Conservation (phyloP, 2,113 vertebrate species). For the Phainopepla nitens region DNA sequence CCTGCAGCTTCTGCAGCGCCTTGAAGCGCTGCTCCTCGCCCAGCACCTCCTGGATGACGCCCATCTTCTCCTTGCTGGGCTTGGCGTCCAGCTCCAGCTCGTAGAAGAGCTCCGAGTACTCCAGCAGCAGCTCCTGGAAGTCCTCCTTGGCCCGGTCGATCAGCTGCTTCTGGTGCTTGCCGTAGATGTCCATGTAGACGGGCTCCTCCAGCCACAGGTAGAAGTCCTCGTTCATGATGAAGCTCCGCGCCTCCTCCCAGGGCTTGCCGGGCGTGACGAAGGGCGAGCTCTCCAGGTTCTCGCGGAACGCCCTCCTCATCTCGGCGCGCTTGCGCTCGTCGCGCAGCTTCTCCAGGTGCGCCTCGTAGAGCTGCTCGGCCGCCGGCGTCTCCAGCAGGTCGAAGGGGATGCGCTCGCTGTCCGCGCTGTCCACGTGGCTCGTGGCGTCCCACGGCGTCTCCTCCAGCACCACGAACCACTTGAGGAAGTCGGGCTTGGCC, state of each 20-base stretch:
- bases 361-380: conserved; percentile 81
- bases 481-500: conserved; percentile 84
- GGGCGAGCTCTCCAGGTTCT: conserved; percentile 84
- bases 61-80: conserved; percentile 99
- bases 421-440: conserved; percentile 83
- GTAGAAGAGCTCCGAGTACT: conserved; percentile 97
- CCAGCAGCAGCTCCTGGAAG: conserved; percentile 93
- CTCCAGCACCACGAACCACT: conserved; percentile 93
- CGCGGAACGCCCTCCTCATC: conserved; percentile 87
- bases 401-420: conserved; percentile 88
- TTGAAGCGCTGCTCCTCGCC: conserved; percentile 94
- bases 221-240: conserved; percentile 96
- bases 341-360: conserved; percentile 86
- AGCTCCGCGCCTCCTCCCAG: conserved; percentile 95
- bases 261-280: conserved; percentile 94
- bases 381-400: conserved; percentile 87
- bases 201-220: conserved; percentile 92
- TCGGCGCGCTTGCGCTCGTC: conserved; percentile 85
- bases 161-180: conserved; percentile 93
- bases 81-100: conserved; percentile 96
- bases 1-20: conserved; percentile 91
- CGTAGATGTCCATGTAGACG: conserved; percentile 91
- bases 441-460: conserved; percentile 94
- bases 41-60: conserved; percentile 91
- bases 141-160: conserved; percentile 95